phyloP scores from a whole-genome alignment of 2,888 invertebrate genomes.

The Trichopoda pennipes region DNA sequence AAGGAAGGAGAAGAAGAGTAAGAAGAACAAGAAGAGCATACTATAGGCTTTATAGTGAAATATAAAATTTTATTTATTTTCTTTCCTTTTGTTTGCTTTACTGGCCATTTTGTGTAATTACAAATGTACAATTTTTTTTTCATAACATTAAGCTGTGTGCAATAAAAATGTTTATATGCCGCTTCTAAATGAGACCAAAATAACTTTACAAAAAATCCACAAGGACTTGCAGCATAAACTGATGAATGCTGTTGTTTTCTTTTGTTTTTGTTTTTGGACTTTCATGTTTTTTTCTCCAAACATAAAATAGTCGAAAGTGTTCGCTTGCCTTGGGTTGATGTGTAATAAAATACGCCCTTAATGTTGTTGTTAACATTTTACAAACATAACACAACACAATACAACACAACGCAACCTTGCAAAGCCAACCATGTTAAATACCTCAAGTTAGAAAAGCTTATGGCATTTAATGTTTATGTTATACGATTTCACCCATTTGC shows the following conservation, averaged over 20 bases:
- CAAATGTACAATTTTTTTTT: constrained; percentile 45
- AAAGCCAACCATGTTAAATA: constrained; percentile 37
- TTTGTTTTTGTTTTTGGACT: too few relatives aligned
- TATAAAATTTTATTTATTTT: not conserved
- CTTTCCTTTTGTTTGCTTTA: too few relatives aligned
- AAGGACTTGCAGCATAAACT: constrained; percentile 34
- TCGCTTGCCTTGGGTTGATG: constrained; percentile 14
- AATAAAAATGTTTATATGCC: constrained; percentile 30
- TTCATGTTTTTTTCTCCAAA: not conserved
- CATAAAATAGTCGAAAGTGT: constrained; percentile 15
- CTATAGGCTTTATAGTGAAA: not conserved
- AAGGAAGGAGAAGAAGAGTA: not conserved
- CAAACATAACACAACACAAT: too few relatives aligned
- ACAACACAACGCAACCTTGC: constrained; percentile 8
- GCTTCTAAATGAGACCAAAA: constrained; percentile 3
- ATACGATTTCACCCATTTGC: constrained; percentile 13
- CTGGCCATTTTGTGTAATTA: constrained; percentile 41
- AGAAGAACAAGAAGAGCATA: not conserved
- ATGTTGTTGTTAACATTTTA: constrained; percentile 63
- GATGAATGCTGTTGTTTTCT: not conserved
- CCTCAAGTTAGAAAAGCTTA: constrained; percentile 51
- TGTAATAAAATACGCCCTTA: constrained; percentile 62
- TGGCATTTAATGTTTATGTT: constrained; percentile 57
- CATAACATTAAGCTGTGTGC: constrained; percentile 16
- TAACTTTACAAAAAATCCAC: constrained; percentile 20